A percentile compares a stretch with the other conserved stretches of the same genome.
Conservation (phyloP, 2,797 vertebrate species). For the Nannoperca obscura region DNA sequence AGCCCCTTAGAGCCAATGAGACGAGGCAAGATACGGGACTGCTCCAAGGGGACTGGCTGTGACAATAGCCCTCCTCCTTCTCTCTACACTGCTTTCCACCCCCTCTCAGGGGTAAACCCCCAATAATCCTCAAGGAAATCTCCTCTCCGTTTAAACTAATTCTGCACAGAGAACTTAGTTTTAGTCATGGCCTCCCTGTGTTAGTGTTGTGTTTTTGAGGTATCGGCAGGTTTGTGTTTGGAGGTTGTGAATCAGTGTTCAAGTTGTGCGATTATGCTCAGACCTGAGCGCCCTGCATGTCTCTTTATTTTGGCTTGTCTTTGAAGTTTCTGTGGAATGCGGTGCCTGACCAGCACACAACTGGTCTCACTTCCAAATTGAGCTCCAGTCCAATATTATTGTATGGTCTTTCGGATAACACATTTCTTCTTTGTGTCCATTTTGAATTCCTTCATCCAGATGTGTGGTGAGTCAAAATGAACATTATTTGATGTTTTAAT, state of each 20-base stretch:
- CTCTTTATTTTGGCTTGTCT: slow-evolving; percentile 71
- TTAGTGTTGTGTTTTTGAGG: slow-evolving; percentile 12
- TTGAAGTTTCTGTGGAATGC: slow-evolving; percentile 83
- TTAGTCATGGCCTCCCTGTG: slow-evolving; percentile 35
- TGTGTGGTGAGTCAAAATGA: slow-evolving; percentile 74
- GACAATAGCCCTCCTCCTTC: slow-evolving; percentile 79
- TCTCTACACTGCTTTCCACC: slow-evolving; percentile 59
- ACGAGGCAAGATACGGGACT: slow-evolving; percentile 68
- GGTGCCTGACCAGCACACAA: slow-evolving; percentile 71
- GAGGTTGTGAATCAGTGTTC: slow-evolving; percentile 37
- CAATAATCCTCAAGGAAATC: slow-evolving; percentile 79
- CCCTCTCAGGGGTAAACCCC: slow-evolving; percentile 70
- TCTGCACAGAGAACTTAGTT: slow-evolving; percentile 54
- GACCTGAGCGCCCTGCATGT: slow-evolving; percentile 50
- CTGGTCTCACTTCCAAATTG: slow-evolving; percentile 41
- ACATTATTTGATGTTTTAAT: slow-evolving; percentile 23
- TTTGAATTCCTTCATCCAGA: slow-evolving; percentile 49
- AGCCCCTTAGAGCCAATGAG: slow-evolving; percentile 83
- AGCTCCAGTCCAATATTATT: slow-evolving; percentile 41
- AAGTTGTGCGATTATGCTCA: slow-evolving; percentile 48
- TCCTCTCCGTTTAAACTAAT: slow-evolving; percentile 58
- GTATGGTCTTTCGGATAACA: slow-evolving; percentile 39
- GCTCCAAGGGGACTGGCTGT: slow-evolving; percentile 81
- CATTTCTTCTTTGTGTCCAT: slow-evolving; percentile 26
- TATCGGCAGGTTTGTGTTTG: slow-evolving; percentile 34